Percentiles rank a stretch among this genome's conserved stretches.
phyloP scores from a whole-genome alignment of 2,113 vertebrate species.

The Emydura subglobosa region DNA sequence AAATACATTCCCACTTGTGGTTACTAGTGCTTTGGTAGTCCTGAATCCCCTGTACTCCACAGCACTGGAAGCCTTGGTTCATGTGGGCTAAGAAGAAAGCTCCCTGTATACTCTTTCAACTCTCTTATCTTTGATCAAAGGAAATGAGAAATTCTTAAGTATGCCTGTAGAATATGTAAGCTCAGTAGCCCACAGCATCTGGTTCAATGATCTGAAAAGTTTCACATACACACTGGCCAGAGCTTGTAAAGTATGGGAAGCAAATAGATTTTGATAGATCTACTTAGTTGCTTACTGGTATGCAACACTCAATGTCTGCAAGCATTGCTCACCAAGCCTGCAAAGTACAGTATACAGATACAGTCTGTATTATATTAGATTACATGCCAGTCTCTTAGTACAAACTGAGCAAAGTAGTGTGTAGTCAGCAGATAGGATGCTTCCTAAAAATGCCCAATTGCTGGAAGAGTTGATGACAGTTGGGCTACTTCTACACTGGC shows the following conservation, averaged over 20 bases:
- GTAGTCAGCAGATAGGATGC: neutral
- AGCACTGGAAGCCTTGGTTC: neutral
- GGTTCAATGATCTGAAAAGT: constrained; percentile 20
- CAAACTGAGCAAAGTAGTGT: neutral
- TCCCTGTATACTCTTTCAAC: neutral
- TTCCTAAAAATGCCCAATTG: neutral
- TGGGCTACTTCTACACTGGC: no score
- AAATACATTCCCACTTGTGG: neutral
- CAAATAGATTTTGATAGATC: neutral
- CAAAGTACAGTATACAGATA: neutral
- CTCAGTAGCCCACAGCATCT: neutral
- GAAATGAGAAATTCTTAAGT: constrained; percentile 28
- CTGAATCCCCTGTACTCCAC: neutral
- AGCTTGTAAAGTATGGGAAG: neutral
- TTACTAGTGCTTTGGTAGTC: neutral
- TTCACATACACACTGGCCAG: neutral
- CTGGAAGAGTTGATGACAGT: neutral
- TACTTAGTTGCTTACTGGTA: neutral
- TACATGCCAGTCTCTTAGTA: neutral
- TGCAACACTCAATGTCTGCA: neutral
- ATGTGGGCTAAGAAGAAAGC: neutral
- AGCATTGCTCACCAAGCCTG: neutral
- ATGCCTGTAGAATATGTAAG: neutral
- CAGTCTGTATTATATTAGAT: neutral
- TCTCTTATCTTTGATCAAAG: constrained; percentile 17